Evolutionary conservation across 2,888 invertebrate genomes (phyloP), one percentile per base, ranked within the genome.

Genomic region (Holacanthella duospinosa): DNA sequence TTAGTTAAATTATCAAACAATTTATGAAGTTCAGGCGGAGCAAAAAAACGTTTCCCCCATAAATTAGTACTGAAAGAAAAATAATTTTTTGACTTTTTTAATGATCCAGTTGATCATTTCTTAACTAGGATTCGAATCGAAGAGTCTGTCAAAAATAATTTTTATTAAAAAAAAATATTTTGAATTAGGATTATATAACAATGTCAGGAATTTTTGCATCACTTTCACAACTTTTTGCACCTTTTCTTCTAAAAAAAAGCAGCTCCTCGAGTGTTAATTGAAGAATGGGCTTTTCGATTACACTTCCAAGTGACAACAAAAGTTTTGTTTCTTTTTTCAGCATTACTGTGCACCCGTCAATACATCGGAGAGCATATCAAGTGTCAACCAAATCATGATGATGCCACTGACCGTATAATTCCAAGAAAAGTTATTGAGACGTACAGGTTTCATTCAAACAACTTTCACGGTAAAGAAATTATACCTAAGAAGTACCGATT

Each of bases 381-480:
- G 53, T 72, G 72, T 57, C 55, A 66, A 12, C 65, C 68, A 1
- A 72, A 65, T 48, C 59, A 66, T 29, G 69, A 72, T 28, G 59
- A 65, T 1, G 43, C 60, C 2, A 64, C 68, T 28, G 66, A 59
- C 21, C 64, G 68, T 1, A 62, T 65, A 4, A 66, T 72, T 19
- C 69, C 71, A 0, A 60, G 58, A 53, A 71, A 70, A 53, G 68
- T 71, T 4, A 60, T 72, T 12, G 67, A 72, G 21, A 66, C 67
- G 1, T 72, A 66, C 43, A 71, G n/a, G 72, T 55, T 72, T 68
- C 55, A 64, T 71, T 53, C 66, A 64, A 29, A 65, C 71, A 27
- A 72, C 72, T n/a, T 72, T 72, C 28, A 69, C 72, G 19, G 72
- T 72, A 62, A 60, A 66, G 36, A n/a, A n/a, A n/a, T n/a, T n/a